phyloP scores from a whole-genome alignment of 2,888 invertebrate genomes.

The Lordiphosa fenestrarum region DNA sequence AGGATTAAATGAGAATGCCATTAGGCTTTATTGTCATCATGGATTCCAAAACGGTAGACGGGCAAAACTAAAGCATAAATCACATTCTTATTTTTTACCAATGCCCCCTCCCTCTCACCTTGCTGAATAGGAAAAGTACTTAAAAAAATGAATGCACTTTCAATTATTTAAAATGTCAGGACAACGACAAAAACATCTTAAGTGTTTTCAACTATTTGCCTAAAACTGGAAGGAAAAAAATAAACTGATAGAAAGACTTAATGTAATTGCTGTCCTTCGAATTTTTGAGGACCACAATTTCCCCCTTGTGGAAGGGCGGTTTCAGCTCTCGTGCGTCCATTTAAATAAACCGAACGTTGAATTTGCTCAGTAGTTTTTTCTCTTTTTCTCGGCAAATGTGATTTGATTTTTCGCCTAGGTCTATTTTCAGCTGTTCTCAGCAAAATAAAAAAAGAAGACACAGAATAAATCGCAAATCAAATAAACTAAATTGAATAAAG shows the following conservation, averaged over 20 bases:
- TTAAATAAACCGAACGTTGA: constrained; percentile 42
- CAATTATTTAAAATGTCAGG: constrained; percentile 69
- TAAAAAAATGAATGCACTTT: constrained; percentile 44
- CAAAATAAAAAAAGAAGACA: constrained; percentile 26
- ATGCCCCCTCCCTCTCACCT: background rate
- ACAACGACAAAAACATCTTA: constrained; percentile 44
- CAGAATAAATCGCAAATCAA: constrained; percentile 64
- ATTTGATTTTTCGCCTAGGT: constrained; percentile 60
- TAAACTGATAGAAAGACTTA: constrained; percentile 37
- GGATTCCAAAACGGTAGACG: constrained; percentile 2
- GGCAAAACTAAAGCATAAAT: background rate
- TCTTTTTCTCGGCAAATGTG: constrained; percentile 45
- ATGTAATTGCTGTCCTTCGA: constrained; percentile 56
- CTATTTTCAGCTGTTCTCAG: constrained; percentile 55
- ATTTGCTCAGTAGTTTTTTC: constrained; percentile 35
- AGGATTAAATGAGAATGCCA: constrained; percentile 64
- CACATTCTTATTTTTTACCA: constrained; percentile 2
- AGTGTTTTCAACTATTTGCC: constrained; percentile 59
- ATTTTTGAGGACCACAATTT: constrained; percentile 30
- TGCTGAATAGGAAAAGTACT: constrained; percentile 4
- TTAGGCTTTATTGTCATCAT: constrained; percentile 58
- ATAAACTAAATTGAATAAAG: constrained; percentile 73
- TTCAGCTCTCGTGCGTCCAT: constrained; percentile 24
- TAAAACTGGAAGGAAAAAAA: constrained; percentile 18
- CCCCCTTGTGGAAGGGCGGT: background rate